phyloP scores from a whole-genome alignment of 2,113 vertebrate genomes.

The Lycaon pictus region DNA sequence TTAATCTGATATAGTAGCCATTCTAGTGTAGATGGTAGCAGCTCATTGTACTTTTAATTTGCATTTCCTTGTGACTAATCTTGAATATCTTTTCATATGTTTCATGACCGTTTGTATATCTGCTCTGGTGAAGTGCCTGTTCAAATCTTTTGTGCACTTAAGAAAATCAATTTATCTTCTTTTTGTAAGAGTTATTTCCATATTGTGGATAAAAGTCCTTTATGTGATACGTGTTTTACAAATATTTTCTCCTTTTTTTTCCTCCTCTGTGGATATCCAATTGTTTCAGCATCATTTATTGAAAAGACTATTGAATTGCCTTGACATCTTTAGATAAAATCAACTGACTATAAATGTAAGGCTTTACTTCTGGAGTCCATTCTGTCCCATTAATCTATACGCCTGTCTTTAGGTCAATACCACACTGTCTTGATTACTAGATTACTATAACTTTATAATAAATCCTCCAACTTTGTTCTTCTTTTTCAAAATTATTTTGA shows the following conservation, averaged over 20 bases:
- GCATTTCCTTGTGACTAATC: slow-evolving; percentile 9
- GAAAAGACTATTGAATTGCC: background rate
- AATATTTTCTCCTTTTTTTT: background rate
- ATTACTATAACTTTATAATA: slow-evolving; percentile 23
- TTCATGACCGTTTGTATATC: background rate
- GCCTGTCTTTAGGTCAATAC: background rate
- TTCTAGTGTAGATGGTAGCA: background rate
- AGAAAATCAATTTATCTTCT: background rate
- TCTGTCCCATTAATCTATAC: background rate
- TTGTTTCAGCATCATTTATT: slow-evolving; percentile 16
- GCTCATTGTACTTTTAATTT: background rate
- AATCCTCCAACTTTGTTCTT: background rate
- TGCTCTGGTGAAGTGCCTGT: background rate
- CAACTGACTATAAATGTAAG: background rate
- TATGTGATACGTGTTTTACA: slow-evolving; percentile 7
- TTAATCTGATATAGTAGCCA: background rate
- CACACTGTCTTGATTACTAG: background rate
- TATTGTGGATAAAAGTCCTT: background rate
- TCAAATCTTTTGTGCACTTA: background rate
- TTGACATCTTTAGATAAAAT: background rate
- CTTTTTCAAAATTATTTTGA: slow-evolving; percentile 52
- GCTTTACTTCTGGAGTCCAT: slow-evolving; percentile 12
- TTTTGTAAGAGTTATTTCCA: background rate
- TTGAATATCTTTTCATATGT: background rate
- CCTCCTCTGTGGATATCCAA: background rate